Evolutionary conservation across 2,888 invertebrate species (phyloP).

Genomic region (Diplolepis rosae): DNA sequence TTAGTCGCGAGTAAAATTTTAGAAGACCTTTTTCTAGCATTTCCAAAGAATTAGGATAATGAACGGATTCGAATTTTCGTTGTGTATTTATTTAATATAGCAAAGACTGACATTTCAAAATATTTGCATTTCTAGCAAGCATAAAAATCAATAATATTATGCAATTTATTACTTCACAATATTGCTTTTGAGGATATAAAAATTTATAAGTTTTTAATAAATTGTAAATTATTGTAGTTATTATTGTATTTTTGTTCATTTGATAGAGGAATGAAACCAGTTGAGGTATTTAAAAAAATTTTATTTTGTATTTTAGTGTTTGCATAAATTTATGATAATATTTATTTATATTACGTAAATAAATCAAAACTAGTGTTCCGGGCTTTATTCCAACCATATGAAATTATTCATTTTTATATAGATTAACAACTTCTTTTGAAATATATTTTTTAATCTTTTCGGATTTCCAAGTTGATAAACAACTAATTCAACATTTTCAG

Average conservation of each 20-base stretch:
- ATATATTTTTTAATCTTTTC: no score
- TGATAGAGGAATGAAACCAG: not conserved
- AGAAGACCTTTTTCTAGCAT: conserved; percentile 13
- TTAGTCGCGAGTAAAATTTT: no score
- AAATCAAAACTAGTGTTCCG: no score
- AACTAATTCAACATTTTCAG: no score
- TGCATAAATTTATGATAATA: not conserved
- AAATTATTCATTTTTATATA: no score
- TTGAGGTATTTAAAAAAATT: not conserved
- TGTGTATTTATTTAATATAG: not conserved
- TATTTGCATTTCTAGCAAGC: conserved; percentile 7
- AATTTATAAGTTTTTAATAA: not conserved
- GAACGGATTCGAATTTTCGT: not conserved
- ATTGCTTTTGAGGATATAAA: not conserved
- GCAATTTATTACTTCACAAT: not conserved
- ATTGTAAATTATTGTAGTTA: not conserved
- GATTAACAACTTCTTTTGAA: no score
- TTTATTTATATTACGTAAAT: conserved; percentile 14
- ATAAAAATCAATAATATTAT: conserved; percentile 5
- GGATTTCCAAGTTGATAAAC: no score
- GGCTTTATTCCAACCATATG: no score
- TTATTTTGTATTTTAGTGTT: not conserved
- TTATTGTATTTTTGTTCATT: not conserved
- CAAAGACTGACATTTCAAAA: conserved; percentile 23
- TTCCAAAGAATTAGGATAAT: conserved; percentile 28